Percentiles rank a stretch among this genome's conserved stretches.
Conservation (phyloP, 2,888 invertebrate species). For the Psylliodes chrysocephalus region DNA sequence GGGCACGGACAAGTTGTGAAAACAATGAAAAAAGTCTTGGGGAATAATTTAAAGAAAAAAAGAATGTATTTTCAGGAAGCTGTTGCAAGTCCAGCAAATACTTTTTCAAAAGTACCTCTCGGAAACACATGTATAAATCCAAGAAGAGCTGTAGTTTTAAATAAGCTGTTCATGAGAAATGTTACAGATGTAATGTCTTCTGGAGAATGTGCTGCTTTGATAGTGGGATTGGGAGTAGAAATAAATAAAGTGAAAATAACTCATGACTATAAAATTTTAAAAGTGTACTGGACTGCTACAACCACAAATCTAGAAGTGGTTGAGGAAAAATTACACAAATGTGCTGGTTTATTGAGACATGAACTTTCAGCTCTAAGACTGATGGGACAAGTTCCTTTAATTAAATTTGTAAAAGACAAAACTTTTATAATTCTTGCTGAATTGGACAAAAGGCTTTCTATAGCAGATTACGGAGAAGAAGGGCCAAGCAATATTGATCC, state of each 20-base stretch:
- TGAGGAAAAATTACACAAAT: slow-evolving; percentile 67
- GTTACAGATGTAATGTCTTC: slow-evolving; percentile 83
- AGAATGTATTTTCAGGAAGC: neutral
- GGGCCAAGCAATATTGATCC: slow-evolving; percentile 63
- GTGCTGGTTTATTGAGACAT: slow-evolving; percentile 73
- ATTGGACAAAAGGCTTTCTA: slow-evolving; percentile 70
- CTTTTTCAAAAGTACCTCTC: slow-evolving; percentile 61
- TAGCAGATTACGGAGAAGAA: slow-evolving; percentile 78
- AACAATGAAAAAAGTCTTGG: slow-evolving; percentile 6
- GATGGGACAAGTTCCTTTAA: slow-evolving; percentile 80
- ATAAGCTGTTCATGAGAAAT: slow-evolving; percentile 83
- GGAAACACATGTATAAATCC: slow-evolving; percentile 68
- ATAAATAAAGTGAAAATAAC: slow-evolving; percentile 77
- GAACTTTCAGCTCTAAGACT: slow-evolving; percentile 77
- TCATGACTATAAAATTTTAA: slow-evolving; percentile 73
- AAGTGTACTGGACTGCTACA: slow-evolving; percentile 76
- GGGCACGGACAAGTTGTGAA: neutral
- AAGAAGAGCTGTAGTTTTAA: slow-evolving; percentile 74
- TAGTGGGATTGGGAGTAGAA: slow-evolving; percentile 76
- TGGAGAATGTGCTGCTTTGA: slow-evolving; percentile 71
- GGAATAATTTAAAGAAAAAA: neutral
- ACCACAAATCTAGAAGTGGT: slow-evolving; percentile 67
- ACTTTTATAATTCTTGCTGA: slow-evolving; percentile 66
- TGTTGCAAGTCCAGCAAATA: slow-evolving; percentile 30
- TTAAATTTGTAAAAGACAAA: slow-evolving; percentile 79